A percentile compares a stretch with the other conserved stretches of the same genome.
These are phyloP conservation scores for Microctenopoma stevenorrisi DNA, from an alignment of 2,797 vertebrate species.

Conservation along the genomic window DNA sequence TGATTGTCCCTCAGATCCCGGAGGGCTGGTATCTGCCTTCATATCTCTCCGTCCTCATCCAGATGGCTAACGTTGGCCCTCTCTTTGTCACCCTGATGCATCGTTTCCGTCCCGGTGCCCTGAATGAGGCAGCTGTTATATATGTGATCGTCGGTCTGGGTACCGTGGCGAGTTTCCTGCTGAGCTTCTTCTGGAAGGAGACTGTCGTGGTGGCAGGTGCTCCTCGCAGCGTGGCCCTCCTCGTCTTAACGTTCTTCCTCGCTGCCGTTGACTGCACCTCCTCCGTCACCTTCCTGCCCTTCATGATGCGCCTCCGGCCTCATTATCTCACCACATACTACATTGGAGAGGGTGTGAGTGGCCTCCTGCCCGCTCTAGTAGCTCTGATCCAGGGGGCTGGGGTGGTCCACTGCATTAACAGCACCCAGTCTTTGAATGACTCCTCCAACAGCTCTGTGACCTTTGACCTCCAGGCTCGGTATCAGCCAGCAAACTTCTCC, in stretches of 20 bases:
- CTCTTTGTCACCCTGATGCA: constrained; percentile 86
- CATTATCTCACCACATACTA: constrained; percentile 87
- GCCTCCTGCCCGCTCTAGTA: constrained; percentile 81
- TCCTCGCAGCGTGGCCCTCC: constrained; percentile 79
- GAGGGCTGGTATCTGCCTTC: constrained; percentile 89
- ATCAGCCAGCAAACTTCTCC: constrained; percentile 85
- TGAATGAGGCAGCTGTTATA: constrained; percentile 79
- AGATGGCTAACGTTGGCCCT: constrained; percentile 88
- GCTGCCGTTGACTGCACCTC: constrained; percentile 89
- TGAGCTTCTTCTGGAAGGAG: constrained; percentile 86
- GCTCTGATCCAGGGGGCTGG: constrained; percentile 86
- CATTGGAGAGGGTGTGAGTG: constrained; percentile 84
- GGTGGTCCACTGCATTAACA: constrained; percentile 78
- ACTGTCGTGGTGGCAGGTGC: constrained; percentile 52
- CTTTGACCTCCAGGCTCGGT: constrained; percentile 64
- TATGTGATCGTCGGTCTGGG: constrained; percentile 82
- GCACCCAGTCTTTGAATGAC: constrained; percentile 51
- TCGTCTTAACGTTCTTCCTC: constrained; percentile 85
- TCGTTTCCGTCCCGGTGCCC: constrained; percentile 74
- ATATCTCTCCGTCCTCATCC: constrained; percentile 88
- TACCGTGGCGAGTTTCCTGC: constrained; percentile 73
- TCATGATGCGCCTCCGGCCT: constrained; percentile 84
- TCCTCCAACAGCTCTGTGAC: constrained; percentile 2
- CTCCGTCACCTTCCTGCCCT: constrained; percentile 90
- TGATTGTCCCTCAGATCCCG: constrained; percentile 82